phyloP scores from a whole-genome alignment of 2,797 vertebrate species.

The Echiichthys vipera region DNA sequence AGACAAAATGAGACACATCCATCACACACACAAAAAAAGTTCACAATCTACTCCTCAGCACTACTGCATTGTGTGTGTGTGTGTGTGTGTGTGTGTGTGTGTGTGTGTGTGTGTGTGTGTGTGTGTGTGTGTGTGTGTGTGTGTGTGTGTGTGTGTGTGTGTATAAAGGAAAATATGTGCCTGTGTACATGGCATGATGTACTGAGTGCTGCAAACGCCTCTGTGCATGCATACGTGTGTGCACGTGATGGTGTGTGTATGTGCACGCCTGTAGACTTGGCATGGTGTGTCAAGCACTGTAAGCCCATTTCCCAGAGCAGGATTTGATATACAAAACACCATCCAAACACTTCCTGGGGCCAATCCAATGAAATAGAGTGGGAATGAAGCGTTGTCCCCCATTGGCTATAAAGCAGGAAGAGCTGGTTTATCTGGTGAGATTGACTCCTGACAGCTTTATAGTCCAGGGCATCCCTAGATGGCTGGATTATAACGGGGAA shows the following conservation, averaged over 20 bases:
- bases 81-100: neutral
- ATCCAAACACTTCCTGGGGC: slow-evolving; percentile 69
- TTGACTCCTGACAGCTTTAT: slow-evolving; percentile 72
- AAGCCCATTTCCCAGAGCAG: slow-evolving; percentile 69
- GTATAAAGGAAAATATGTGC: neutral
- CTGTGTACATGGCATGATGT: slow-evolving; percentile 25
- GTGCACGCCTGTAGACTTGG: slow-evolving; percentile 35
- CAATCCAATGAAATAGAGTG: slow-evolving; percentile 55
- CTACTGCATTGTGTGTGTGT: slow-evolving; percentile 5
- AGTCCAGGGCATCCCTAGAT: slow-evolving; percentile 48
- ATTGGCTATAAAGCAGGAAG: slow-evolving; percentile 67
- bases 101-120: neutral
- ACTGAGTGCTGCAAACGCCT: slow-evolving; percentile 18
- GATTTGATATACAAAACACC: slow-evolving; percentile 59
- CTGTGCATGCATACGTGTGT: slow-evolving; percentile 9
- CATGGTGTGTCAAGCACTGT: slow-evolving; percentile 31
- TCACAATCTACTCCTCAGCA: no score
- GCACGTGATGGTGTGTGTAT: neutral
- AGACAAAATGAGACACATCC: slow-evolving; percentile 59
- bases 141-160: neutral
- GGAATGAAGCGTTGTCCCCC: slow-evolving; percentile 12
- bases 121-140: neutral
- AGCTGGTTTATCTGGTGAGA: slow-evolving; percentile 62
- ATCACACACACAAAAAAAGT: slow-evolving; percentile 36
- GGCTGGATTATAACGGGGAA: slow-evolving; percentile 49